These are phyloP conservation scores for Solea solea DNA, from an alignment of 2,113 vertebrate species.

Conservation along the genomic window DNA sequence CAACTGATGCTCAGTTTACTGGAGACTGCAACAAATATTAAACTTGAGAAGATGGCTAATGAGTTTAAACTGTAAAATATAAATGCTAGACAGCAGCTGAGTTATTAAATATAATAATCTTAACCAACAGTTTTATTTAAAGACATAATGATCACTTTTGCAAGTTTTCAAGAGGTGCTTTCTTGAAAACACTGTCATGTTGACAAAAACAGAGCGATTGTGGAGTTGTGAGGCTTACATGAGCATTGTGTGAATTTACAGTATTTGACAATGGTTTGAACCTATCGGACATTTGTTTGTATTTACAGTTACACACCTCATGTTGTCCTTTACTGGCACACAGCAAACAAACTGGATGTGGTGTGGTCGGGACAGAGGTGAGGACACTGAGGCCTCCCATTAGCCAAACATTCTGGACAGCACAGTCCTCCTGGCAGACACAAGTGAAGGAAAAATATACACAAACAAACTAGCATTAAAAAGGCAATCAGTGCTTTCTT, in stretches of 20 bases:
- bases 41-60: neutral
- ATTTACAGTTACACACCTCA: slow-evolving; percentile 75
- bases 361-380: slow-evolving; percentile 85
- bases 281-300: too few species aligned
- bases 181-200: too few species aligned
- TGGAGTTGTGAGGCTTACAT: too few species aligned
- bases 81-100: neutral
- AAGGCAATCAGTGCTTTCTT: neutral
- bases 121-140: too few species aligned
- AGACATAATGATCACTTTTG: too few species aligned
- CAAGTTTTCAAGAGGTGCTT: too few species aligned
- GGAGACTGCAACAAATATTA: neutral
- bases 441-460: neutral
- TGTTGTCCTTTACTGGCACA: slow-evolving; percentile 92
- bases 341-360: slow-evolving; percentile 88
- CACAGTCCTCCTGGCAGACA: slow-evolving; percentile 87
- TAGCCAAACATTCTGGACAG: slow-evolving; percentile 91
- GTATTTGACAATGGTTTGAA: too few species aligned
- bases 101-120: too few species aligned
- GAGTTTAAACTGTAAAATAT: neutral
- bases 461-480: neutral
- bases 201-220: too few species aligned
- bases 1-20: neutral
- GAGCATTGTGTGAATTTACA: too few species aligned
- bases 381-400: slow-evolving; percentile 93